phyloP scores from a whole-genome alignment of 1,140 invertebrate species.

The Bombyx mandarina region DNA sequence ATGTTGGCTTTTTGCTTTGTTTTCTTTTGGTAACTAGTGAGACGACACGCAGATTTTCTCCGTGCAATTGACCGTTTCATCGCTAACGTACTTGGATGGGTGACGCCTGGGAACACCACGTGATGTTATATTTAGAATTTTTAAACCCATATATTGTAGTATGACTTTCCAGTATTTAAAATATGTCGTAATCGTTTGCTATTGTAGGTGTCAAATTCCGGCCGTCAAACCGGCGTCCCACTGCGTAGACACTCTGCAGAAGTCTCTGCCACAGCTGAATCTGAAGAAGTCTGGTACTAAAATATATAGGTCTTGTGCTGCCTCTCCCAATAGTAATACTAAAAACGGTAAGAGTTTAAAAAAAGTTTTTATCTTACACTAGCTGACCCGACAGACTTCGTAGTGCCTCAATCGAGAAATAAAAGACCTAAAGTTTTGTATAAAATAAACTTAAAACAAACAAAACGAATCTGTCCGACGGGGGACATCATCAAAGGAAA shows the following conservation, averaged over 20 bases:
- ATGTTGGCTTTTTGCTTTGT: slow-evolving; percentile 18
- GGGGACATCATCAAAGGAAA: too few relatives aligned
- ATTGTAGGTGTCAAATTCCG: slow-evolving; percentile 23
- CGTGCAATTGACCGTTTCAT: too few relatives aligned
- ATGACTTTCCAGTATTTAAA: not conserved
- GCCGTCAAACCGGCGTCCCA: slow-evolving; percentile 63
- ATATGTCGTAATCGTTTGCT: not conserved
- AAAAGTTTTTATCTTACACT: not conserved
- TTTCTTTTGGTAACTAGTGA: too few relatives aligned
- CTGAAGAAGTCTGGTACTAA: slow-evolving; percentile 13
- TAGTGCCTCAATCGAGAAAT: too few relatives aligned
- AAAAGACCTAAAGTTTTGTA: too few relatives aligned
- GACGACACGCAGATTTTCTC: too few relatives aligned
- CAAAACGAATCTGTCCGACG: too few relatives aligned
- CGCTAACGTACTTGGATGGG: slow-evolving; percentile 9
- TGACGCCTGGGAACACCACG: slow-evolving; percentile 8
- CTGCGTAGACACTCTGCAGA: slow-evolving; percentile 46
- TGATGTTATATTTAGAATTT: not conserved
- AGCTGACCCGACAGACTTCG: too few relatives aligned
- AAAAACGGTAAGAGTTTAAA: slow-evolving; percentile 1
- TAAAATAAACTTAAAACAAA: too few relatives aligned
- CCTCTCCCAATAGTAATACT: slow-evolving; percentile 13
- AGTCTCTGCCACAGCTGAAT: slow-evolving; percentile 37
- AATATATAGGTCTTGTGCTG: slow-evolving; percentile 13
- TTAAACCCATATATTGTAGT: not conserved